Evolutionary conservation across 1,140 invertebrate species (phyloP).

Genomic region (Potamilus streckersoni): DNA sequence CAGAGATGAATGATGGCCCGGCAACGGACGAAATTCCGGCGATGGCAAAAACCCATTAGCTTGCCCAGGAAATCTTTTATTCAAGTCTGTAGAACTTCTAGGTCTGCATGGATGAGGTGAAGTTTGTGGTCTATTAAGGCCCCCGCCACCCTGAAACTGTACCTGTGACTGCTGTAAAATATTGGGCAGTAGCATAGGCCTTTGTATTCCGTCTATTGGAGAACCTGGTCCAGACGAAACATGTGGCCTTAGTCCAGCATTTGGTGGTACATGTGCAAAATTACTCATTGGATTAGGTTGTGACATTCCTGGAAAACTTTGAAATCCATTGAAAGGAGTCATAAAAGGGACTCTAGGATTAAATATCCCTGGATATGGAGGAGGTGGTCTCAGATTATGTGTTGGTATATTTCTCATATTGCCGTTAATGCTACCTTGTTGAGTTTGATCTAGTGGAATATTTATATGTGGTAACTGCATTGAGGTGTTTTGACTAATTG

Average conservation of each 20-base stretch:
- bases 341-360: too few species aligned
- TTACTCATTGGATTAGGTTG: conserved; percentile 7
- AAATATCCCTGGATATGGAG: too few species aligned
- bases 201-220: conserved; percentile 7
- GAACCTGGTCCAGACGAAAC: background rate
- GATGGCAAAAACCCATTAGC: background rate
- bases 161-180: background rate
- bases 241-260: background rate
- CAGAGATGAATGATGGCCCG: background rate
- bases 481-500: too few species aligned
- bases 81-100: conserved; percentile 7
- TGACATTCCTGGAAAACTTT: conserved; percentile 7
- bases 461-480: too few species aligned
- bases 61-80: conserved; percentile 5
- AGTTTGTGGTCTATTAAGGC: background rate
- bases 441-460: too few species aligned
- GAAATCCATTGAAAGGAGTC: too few species aligned
- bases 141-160: background rate
- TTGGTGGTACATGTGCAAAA: conserved; percentile 5
- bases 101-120: conserved; percentile 33
- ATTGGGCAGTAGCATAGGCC: background rate
- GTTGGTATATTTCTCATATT: too few species aligned
- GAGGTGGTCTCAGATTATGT: too few species aligned
- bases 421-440: too few species aligned
- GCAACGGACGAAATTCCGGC: background rate